phyloP scores from a whole-genome alignment of 2,797 vertebrate genomes.

The Pelochelys cantorii region DNA sequence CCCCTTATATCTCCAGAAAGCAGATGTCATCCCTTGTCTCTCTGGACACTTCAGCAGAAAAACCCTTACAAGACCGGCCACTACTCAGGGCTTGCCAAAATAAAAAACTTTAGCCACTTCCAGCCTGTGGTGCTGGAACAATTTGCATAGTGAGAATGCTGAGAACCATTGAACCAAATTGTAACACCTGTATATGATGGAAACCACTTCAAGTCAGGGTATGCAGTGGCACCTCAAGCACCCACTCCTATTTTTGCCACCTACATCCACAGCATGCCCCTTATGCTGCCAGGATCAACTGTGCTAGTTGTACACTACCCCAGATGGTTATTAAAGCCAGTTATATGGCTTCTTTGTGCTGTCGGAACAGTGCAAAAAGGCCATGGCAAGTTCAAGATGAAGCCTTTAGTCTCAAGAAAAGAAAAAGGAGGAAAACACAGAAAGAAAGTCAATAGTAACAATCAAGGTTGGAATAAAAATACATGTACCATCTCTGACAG shows the following conservation, averaged over 20 bases:
- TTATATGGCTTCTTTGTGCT: not conserved
- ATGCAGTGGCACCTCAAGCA: too few relatives aligned
- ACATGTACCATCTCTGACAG: not conserved
- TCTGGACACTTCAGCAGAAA: not conserved
- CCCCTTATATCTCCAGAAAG: not conserved
- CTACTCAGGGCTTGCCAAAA: not conserved
- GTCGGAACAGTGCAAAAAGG: not conserved
- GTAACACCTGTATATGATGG: too few relatives aligned
- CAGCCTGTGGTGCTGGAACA: not conserved
- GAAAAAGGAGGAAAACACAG: accelerated
- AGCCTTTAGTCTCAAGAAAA: not conserved
- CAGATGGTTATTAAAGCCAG: not conserved
- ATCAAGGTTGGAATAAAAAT: not conserved
- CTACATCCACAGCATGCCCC: not conserved
- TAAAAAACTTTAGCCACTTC: not conserved
- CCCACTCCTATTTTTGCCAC: too few relatives aligned
- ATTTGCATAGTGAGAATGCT: too few relatives aligned
- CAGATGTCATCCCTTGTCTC: not conserved
- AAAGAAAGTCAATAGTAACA: not conserved
- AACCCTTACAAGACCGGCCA: not conserved
- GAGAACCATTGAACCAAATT: too few relatives aligned
- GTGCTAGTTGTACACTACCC: not conserved
- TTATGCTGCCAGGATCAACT: not conserved
- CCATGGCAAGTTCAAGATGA: not conserved
- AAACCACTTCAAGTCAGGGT: too few relatives aligned